Conservation (phyloP, 2,888 invertebrate genomes). For the Emmelina monodactyla region DNA sequence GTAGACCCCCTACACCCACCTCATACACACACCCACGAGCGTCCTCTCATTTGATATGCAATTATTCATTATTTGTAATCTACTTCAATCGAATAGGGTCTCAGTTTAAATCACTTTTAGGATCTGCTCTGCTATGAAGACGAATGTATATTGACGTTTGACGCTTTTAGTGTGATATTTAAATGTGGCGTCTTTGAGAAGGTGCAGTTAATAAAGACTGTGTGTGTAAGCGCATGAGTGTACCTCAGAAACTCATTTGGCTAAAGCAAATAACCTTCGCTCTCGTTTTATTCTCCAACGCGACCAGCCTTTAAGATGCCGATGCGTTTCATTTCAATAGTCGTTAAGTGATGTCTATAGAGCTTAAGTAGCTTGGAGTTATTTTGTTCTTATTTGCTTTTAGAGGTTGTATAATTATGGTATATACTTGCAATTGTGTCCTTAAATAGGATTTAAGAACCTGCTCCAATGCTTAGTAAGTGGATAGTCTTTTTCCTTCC, state of each 20-base stretch:
- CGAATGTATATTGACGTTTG: conserved; percentile 60
- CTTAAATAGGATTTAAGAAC: no score
- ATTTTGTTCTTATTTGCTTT: no score
- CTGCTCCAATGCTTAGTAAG: no score
- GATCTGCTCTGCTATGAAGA: no score
- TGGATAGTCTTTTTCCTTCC: no score
- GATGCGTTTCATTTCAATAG: no score
- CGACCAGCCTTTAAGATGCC: conserved; percentile 40
- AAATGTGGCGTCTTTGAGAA: conserved; percentile 53
- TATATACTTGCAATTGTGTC: no score
- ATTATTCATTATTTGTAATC: conserved; percentile 67
- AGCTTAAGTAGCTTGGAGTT: no score
- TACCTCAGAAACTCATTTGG: conserved; percentile 58
- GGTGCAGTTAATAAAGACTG: conserved; percentile 47
- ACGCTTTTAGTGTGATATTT: conserved; percentile 62
- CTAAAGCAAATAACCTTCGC: conserved; percentile 50
- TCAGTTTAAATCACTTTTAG: conserved; percentile 63
- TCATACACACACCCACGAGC: not conserved
- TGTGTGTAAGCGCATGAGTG: conserved; percentile 44
- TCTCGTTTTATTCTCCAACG: conserved; percentile 42
- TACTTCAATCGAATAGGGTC: conserved; percentile 62
- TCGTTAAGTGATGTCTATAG: no score
- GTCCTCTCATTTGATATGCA: conserved; percentile 63
- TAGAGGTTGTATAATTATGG: no score
- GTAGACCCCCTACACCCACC: not conserved